These are phyloP conservation scores for Stomatorhinus walkeri DNA, from an alignment of 2,797 vertebrate species.

Conservation along the genomic window DNA sequence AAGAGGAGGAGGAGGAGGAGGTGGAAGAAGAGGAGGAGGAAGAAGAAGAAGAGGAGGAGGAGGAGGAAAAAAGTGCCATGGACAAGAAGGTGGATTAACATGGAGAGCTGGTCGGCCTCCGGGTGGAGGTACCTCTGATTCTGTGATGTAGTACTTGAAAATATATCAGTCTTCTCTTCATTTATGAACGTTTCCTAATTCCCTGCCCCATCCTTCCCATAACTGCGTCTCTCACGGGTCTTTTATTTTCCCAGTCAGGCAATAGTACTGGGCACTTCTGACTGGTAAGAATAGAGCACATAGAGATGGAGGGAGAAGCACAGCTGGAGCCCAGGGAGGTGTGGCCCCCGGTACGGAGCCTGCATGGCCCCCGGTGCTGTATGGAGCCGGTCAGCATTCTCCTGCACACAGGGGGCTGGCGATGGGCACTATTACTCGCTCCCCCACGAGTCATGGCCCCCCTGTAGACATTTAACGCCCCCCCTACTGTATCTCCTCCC, in stretches of 20 bases:
- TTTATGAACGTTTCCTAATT: slow-evolving; percentile 1
- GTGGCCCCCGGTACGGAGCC: not conserved
- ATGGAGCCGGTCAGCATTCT: not conserved
- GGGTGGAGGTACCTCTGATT: not conserved
- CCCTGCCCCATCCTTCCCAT: not conserved
- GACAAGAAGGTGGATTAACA: slow-evolving; percentile 25
- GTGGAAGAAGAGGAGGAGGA: not conserved
- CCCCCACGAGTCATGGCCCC: not conserved
- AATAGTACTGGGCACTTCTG: not conserved
- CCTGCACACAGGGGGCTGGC: not conserved
- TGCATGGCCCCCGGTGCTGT: not conserved
- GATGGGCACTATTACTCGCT: not conserved
- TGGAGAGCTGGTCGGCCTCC: not conserved
- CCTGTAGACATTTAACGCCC: not conserved
- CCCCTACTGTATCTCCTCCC: not conserved
- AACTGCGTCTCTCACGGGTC: not conserved
- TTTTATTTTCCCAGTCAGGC: not conserved
- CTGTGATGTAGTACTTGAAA: slow-evolving; percentile 10
- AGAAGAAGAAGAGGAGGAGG: not conserved
- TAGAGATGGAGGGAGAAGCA: not conserved
- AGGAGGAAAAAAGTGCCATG: slow-evolving; percentile 12
- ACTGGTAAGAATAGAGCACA: not conserved
- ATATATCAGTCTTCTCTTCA: slow-evolving; percentile 11
- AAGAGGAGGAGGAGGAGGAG: not conserved
- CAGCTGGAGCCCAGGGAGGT: not conserved